These are phyloP conservation scores for Lagothrix lagotricha DNA, from an alignment of 2,797 vertebrate genomes.

Conservation along the genomic window DNA sequence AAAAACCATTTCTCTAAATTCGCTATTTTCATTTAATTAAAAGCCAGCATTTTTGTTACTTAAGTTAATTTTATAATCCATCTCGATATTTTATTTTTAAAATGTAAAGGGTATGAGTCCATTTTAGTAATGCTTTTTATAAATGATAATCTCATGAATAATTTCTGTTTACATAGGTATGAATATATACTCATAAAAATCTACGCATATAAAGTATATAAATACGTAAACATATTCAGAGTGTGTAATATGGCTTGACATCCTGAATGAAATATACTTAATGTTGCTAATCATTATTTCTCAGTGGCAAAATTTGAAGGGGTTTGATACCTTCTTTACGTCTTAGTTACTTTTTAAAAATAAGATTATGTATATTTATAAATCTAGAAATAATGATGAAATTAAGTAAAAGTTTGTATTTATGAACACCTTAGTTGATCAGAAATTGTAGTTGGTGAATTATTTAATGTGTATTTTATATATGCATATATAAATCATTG, in stretches of 20 bases:
- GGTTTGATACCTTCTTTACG: background rate
- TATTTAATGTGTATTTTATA: background rate
- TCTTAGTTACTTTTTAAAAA: background rate
- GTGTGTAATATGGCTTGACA: background rate
- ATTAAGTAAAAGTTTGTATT: background rate
- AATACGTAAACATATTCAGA: background rate
- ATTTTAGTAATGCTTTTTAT: background rate
- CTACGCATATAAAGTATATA: background rate
- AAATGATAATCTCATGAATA: background rate
- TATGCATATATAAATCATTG: background rate
- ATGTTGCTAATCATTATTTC: background rate
- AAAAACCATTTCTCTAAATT: constrained; percentile 8
- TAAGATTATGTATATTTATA: background rate
- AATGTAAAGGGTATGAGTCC: background rate
- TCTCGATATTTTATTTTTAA: background rate
- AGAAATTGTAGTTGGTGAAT: background rate
- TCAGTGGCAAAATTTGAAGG: background rate
- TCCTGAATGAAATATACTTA: background rate
- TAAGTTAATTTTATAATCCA: background rate
- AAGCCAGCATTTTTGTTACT: background rate
- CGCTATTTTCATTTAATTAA: background rate
- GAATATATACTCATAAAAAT: background rate
- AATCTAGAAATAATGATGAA: background rate
- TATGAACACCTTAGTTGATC: background rate
- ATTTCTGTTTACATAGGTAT: background rate